These are phyloP conservation scores for Lasioglossum lativentre DNA, from an alignment of 2,888 invertebrate genomes.

Conservation along the genomic window DNA sequence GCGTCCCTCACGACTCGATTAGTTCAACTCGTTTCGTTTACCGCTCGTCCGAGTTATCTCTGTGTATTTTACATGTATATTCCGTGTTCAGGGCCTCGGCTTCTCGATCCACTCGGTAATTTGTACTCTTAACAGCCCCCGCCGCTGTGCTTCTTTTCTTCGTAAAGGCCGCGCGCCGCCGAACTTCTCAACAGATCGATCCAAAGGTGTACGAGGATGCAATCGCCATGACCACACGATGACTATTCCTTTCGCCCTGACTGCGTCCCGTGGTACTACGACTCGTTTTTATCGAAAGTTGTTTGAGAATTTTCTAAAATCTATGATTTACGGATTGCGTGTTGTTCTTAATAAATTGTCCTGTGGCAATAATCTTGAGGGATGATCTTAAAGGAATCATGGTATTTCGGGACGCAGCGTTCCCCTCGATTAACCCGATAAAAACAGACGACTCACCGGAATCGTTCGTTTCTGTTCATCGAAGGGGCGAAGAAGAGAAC, in stretches of 20 bases:
- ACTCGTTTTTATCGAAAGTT: neutral
- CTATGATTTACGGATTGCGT: neutral
- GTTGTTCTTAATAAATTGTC: neutral
- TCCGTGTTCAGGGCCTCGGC: conserved; percentile 37
- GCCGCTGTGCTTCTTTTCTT: conserved; percentile 34
- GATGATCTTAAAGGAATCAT: neutral
- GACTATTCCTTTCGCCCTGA: neutral
- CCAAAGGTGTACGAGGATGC: conserved; percentile 42
- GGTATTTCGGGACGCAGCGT: neutral
- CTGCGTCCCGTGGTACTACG: neutral
- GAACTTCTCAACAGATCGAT: conserved; percentile 31
- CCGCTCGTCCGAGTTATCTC: conserved; percentile 31
- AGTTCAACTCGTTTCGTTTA: conserved; percentile 9
- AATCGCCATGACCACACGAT: conserved; percentile 39
- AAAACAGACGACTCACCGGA: neutral
- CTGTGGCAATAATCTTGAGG: neutral
- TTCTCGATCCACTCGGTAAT: conserved; percentile 65
- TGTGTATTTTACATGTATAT: conserved; percentile 44
- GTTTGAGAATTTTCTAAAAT: neutral
- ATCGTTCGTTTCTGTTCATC: conserved; percentile 3
- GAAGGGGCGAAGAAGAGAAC: conserved; percentile 12
- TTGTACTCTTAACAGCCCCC: conserved; percentile 68
- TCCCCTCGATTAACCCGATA: neutral
- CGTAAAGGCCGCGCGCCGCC: conserved; percentile 13
- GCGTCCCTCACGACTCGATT: conserved; percentile 7